Evolutionary conservation across 1,140 invertebrate species (phyloP).

Genomic region (Bicyclus anynana): DNA sequence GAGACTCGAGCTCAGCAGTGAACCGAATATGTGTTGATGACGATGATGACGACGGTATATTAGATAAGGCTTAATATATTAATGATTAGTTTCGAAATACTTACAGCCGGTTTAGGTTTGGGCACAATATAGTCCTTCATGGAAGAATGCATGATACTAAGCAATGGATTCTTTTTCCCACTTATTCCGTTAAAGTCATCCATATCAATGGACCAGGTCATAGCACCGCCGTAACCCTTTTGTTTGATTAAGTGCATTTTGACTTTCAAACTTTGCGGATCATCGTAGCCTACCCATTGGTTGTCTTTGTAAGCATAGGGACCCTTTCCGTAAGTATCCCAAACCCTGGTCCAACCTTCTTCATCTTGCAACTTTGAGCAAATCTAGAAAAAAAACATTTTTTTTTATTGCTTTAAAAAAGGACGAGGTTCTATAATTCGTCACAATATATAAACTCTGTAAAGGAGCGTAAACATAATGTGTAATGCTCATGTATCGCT

Average conservation of each 20-base stretch:
- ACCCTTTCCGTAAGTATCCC: conserved; percentile 88
- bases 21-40: no score
- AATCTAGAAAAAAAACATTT: conserved; percentile 77
- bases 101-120: conserved; percentile 83
- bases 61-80: no score
- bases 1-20: no score
- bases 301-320: conserved; percentile 93
- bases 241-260: conserved; percentile 92
- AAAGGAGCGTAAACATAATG: no score
- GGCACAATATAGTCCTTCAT: conserved; percentile 88
- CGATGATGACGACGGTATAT: no score
- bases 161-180: conserved; percentile 84
- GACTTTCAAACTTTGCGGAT: conserved; percentile 86
- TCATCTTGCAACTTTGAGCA: conserved; percentile 84
- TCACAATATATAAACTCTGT: no score
- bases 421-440: no score
- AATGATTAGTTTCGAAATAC: conserved; percentile 2
- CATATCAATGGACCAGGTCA: conserved; percentile 95
- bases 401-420: no score
- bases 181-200: conserved; percentile 89
- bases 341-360: conserved; percentile 87
- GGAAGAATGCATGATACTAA: conserved; percentile 83
- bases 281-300: conserved; percentile 96
- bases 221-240: conserved; percentile 89
- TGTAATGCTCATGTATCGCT: no score